Base-by-base conservation (phyloP, 2,113 vertebrate species). In the Grammatotria lemairii region DNA sequence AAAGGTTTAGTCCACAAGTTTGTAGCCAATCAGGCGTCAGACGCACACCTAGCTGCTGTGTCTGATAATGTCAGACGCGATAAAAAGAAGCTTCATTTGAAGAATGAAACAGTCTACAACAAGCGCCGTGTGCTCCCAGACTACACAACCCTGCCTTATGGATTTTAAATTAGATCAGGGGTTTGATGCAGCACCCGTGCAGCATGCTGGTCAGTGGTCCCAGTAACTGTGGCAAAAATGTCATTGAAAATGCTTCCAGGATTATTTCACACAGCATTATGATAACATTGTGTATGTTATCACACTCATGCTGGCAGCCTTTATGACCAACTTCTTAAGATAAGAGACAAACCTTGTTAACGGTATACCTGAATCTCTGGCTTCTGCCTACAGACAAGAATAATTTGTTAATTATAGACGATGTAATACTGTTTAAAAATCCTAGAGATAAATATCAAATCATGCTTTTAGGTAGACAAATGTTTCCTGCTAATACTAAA, bases 51-150 rank as follows among this genome's bases (percentile, higher is more conserved):
- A 31, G 28, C 2, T 6, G 49, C 19, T 0, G 9, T n/a, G 5
- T 53, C 51, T 53, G 19, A 21, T 21, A 0, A 0, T 0, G 6
- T 53, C 51, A 53, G 0, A 53, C 1, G 1, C 0, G 19, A 53
- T 53, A 53, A 21, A 21, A 53, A 53, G 9, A 53, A 53, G 9
- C 19, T 53, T 53, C 5, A 6, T 53, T 53, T 11, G 51, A 53
- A 21, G 9, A 54, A 54, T 21, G 9, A 53, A 53, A 4, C 5
- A 0, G 17, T 51, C 2, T 51, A 51, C 5, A n/a, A 51, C 0
- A 51, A 51, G 1, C 0, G 0, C 1, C 3, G 0, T 53, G 49
- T 51, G 17, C 5, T 53, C 49, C 9, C 3, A 53, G 49, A 19
- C 47, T 0, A 9, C 1, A 0, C 47, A 0, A 1, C 16, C 2